phyloP scores from a whole-genome alignment of 2,797 vertebrate species.

The Eleutherodactylus coqui region DNA sequence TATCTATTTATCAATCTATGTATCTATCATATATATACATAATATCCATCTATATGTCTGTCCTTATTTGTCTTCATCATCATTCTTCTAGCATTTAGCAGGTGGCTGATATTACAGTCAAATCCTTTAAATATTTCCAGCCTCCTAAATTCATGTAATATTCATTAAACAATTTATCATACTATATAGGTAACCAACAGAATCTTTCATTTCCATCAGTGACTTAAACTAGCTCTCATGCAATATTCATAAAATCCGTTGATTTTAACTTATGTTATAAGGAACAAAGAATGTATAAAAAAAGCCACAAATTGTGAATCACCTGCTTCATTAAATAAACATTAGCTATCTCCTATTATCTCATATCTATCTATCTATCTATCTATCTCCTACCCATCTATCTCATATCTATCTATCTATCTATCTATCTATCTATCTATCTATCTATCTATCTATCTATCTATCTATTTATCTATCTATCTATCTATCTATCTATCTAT shows the following conservation, averaged over 20 bases:
- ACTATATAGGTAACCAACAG: not conserved
- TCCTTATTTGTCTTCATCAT: not conserved
- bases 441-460: no score
- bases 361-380: no score
- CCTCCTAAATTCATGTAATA: conserved; percentile 5
- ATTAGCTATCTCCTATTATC: no score
- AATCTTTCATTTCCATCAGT: not conserved
- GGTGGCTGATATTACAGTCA: not conserved
- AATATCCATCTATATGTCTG: not conserved
- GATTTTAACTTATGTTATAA: not conserved
- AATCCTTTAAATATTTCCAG: not conserved
- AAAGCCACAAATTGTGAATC: not conserved
- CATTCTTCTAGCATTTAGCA: not conserved
- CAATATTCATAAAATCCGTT: conserved; percentile 43
- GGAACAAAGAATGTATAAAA: not conserved
- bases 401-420: no score
- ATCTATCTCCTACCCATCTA: no score
- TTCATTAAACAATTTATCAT: not conserved
- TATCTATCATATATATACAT: not conserved
- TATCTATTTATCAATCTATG: not conserved
- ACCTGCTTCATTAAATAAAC: not conserved
- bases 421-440: no score
- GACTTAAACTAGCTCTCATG: not conserved
- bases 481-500: no score
- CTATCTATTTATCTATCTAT: no score